Conservation (phyloP, 2,797 vertebrate species). For the Sitta carolinensis region DNA sequence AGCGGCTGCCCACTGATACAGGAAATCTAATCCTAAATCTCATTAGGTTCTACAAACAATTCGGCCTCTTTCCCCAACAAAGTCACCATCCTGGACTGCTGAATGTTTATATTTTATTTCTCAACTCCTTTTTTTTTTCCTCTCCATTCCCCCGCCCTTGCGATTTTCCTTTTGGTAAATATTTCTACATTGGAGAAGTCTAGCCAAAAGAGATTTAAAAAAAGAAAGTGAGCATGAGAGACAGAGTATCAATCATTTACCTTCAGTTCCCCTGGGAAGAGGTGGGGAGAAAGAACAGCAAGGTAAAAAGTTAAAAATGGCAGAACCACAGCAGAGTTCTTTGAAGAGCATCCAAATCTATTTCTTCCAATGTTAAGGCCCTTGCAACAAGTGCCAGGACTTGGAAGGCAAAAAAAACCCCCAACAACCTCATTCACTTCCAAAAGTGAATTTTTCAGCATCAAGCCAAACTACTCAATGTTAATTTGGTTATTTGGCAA, state of each 20-base stretch:
- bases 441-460: constrained; percentile 64
- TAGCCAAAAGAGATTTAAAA: constrained; percentile 48
- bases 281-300: constrained; percentile 66
- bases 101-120: constrained; percentile 60
- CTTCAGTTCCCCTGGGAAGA: constrained; percentile 55
- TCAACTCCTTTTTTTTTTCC: constrained; percentile 28
- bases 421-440: constrained; percentile 1
- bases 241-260: constrained; percentile 61
- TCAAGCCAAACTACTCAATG: constrained; percentile 59
- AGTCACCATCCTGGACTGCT: constrained; percentile 46
- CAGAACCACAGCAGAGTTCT: constrained; percentile 61
- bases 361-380: constrained; percentile 58
- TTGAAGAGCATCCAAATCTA: constrained; percentile 67
- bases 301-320: constrained; percentile 66
- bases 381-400: constrained; percentile 59
- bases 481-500: constrained; percentile 69
- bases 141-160: constrained; percentile 2
- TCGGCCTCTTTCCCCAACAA: constrained; percentile 41
- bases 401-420: not conserved
- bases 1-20: constrained; percentile 60
- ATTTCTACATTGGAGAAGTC: constrained; percentile 47
- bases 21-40: constrained; percentile 66
- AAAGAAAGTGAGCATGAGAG: constrained; percentile 38
- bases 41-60: constrained; percentile 67
- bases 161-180: constrained; percentile 62